Evolutionary conservation across 2,797 vertebrate genomes (phyloP).

Genomic region (Cirrhinus mrigala): DNA sequence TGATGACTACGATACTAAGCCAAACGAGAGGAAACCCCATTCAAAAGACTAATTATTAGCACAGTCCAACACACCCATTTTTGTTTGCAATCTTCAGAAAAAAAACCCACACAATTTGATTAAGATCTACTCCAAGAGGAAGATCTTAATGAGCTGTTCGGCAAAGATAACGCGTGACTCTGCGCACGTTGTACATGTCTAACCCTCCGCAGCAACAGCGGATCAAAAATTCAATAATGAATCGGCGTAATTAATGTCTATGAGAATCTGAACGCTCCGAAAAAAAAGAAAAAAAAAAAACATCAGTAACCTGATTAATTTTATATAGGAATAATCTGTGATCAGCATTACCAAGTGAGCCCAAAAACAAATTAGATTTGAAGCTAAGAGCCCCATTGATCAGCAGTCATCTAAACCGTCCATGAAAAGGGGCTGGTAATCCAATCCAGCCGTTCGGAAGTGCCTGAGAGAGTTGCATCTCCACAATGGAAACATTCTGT

Average conservation of each 20-base stretch:
- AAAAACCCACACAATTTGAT: conserved; percentile 41
- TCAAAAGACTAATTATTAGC: conserved; percentile 36
- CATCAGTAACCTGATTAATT: conserved; percentile 71
- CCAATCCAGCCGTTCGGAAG: conserved; percentile 78
- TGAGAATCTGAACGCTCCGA: conserved; percentile 64
- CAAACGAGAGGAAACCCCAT: neutral
- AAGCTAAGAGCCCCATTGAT: conserved; percentile 81
- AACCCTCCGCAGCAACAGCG: conserved; percentile 64
- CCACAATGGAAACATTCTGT: conserved; percentile 66
- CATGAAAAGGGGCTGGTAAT: conserved; percentile 78
- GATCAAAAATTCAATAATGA: conserved; percentile 75
- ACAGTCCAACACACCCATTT: conserved; percentile 16
- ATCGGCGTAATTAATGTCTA: conserved; percentile 73
- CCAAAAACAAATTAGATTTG: conserved; percentile 78
- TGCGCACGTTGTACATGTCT: conserved; percentile 21
- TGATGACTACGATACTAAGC: conserved; percentile 54
- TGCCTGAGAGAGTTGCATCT: conserved; percentile 76
- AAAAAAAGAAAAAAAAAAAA: conserved; percentile 65
- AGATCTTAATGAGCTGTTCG: conserved; percentile 9
- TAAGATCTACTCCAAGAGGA: conserved; percentile 29
- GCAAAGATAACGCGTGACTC: conserved; percentile 23
- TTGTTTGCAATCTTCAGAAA: conserved; percentile 41
- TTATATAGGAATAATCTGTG: conserved; percentile 68
- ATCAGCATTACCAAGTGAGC: conserved; percentile 76
- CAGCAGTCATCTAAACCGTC: conserved; percentile 77